phyloP scores from a whole-genome alignment of 2,113 vertebrate genomes.

The Scomber japonicus region DNA sequence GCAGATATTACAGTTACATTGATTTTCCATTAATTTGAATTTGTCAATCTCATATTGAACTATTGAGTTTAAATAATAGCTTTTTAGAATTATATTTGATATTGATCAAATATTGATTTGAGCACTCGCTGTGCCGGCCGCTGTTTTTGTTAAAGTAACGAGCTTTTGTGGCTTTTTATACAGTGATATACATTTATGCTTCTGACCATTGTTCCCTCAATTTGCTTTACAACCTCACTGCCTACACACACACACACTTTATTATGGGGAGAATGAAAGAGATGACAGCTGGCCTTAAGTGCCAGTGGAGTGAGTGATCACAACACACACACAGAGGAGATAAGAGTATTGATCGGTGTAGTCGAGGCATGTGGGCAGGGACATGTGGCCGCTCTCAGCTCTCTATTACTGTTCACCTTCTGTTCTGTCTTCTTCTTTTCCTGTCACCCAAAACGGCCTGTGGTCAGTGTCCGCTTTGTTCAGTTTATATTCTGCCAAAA shows the following conservation, averaged over 20 bases:
- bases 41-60: background rate
- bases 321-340: slow-evolving; percentile 49
- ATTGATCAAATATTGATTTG: too few species aligned
- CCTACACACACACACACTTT: slow-evolving; percentile 22
- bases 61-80: background rate
- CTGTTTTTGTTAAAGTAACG: background rate
- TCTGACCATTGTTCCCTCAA: background rate
- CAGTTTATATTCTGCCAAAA: background rate
- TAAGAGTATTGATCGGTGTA: slow-evolving; percentile 45
- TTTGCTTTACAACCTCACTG: slow-evolving; percentile 30
- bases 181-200: background rate
- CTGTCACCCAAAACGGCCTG: background rate
- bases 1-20: background rate
- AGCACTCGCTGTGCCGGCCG: too few species aligned
- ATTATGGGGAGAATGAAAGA: slow-evolving; percentile 43
- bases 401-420: background rate
- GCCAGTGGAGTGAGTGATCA: slow-evolving; percentile 56
- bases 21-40: background rate
- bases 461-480: background rate
- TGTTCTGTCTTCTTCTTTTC: background rate
- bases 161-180: background rate
- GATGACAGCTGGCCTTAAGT: slow-evolving; percentile 57
- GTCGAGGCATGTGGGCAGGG: slow-evolving; percentile 1
- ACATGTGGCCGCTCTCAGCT: slow-evolving; percentile 1
- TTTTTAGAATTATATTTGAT: background rate